phyloP scores from a whole-genome alignment of 2,797 vertebrate genomes.

The Halcyon chelicuti region DNA sequence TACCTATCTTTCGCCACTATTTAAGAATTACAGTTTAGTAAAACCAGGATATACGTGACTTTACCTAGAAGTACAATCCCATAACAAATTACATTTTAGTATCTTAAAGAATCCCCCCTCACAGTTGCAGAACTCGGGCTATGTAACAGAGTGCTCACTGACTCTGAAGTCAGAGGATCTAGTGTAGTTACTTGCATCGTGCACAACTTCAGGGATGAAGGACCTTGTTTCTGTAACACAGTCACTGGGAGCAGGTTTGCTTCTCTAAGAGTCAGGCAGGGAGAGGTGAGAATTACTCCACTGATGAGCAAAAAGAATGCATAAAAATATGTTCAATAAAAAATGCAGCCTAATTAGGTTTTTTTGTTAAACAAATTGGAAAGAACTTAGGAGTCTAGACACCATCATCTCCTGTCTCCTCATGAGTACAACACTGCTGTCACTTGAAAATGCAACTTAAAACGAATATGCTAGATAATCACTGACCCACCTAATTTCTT shows the following conservation, averaged over 20 bases:
- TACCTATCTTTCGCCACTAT: not conserved
- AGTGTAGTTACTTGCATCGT: not conserved
- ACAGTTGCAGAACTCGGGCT: not conserved
- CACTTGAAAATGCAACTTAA: not conserved
- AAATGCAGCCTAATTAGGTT: not conserved
- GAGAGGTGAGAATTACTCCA: not conserved
- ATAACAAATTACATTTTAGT: not conserved
- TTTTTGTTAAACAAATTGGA: not conserved
- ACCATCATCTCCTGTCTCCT: not conserved
- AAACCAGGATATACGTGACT: not conserved
- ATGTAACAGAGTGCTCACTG: not conserved
- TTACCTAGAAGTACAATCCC: not conserved
- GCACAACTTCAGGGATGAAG: not conserved
- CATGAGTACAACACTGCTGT: not conserved
- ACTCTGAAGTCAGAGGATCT: not conserved
- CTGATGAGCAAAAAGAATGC: not conserved
- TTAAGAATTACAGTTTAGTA: not conserved
- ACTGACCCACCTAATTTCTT: not conserved
- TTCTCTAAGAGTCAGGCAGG: not conserved
- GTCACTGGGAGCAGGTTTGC: not conserved
- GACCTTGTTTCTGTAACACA: not conserved
- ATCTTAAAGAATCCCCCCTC: not conserved
- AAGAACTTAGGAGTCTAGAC: not conserved
- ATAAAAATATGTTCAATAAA: not conserved
- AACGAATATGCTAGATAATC: not conserved